Evolutionary conservation across 2,888 invertebrate genomes (phyloP), one percentile per base, ranked within the genome.

Genomic region (Mythimna albipuncta): DNA sequence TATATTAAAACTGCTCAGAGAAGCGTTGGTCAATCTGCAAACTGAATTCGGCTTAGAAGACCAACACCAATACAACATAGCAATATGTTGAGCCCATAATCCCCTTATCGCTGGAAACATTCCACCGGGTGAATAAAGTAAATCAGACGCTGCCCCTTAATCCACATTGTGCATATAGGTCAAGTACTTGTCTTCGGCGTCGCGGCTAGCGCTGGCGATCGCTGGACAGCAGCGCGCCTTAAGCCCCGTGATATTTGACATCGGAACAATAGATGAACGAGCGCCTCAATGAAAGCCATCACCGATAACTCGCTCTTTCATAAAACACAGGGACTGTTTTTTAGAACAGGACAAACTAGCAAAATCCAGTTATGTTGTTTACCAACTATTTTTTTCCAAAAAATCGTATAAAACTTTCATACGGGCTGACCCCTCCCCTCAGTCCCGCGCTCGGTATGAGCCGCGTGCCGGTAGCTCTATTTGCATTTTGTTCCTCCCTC

Each of bases 101-200:
- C 35, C 19, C 62, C 61, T 54, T 69, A 76, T 76, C 77, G 38
- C 41, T 10, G 55, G 44, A 7, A 81, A 61, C 38, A 62, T 61
- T 64, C 16, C 38, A 41, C 41, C 21, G 32, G 6, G n/a, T 61
- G 38, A 64, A 68, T 70, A 52, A 66, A 58, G 32, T 35, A 58
- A 81, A 77, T 59, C 41, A 54, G 54, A 38, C 41, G 21, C 54
- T 63, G 63, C 35, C 63, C 55, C 50, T 26, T 77, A 70, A 77
- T 75, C 68, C 62, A 38, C 62, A 65, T 64, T 52, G 55, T 38
- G 50, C 82, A 82, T 66, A 71, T 78, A 82, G 82, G 78, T 78
- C 65, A 82, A 54, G 41, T 55, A 52, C 52, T 44, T n/a, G 59
- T 55, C 35, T 16, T 11, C 73, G 6, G 11, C 16, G 38, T 1